Conservation (phyloP, 1,140 invertebrate species). For the Pseudoatta argentina region DNA sequence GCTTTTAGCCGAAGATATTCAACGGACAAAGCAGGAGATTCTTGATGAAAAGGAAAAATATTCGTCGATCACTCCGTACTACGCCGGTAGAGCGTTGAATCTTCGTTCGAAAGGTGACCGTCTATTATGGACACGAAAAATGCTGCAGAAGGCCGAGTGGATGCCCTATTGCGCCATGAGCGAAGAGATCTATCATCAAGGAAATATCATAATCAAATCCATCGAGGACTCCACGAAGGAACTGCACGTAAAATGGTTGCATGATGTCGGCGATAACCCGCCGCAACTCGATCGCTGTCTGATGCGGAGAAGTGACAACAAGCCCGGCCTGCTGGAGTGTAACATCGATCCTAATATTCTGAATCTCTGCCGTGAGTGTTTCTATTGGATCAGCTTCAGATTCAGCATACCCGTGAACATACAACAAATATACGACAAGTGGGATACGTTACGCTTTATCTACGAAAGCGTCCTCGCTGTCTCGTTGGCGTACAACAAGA, state of each 20-base stretch:
- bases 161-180: slow-evolving; percentile 90
- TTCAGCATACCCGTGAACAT: slow-evolving; percentile 90
- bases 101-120: slow-evolving; percentile 88
- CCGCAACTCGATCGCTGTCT: slow-evolving; percentile 90
- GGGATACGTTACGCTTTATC: slow-evolving; percentile 89
- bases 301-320: slow-evolving; percentile 89
- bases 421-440: slow-evolving; percentile 88
- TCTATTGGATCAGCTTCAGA: slow-evolving; percentile 90
- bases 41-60: slow-evolving; percentile 88
- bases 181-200: slow-evolving; percentile 90
- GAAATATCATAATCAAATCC: slow-evolving; percentile 88
- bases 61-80: slow-evolving; percentile 89
- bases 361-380: slow-evolving; percentile 89
- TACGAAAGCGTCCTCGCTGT: slow-evolving; percentile 92
- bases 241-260: slow-evolving; percentile 89
- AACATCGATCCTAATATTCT: slow-evolving; percentile 90
- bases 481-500: slow-evolving; percentile 93
- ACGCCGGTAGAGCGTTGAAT: slow-evolving; percentile 90
- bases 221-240: slow-evolving; percentile 89
- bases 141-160: slow-evolving; percentile 91
- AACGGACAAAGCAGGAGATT: slow-evolving; percentile 90
- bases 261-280: slow-evolving; percentile 88
- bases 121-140: slow-evolving; percentile 88
- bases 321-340: slow-evolving; percentile 90
- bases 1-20: slow-evolving; percentile 92